Conservation (phyloP, 2,888 invertebrate genomes). For the Syritta pipiens region DNA sequence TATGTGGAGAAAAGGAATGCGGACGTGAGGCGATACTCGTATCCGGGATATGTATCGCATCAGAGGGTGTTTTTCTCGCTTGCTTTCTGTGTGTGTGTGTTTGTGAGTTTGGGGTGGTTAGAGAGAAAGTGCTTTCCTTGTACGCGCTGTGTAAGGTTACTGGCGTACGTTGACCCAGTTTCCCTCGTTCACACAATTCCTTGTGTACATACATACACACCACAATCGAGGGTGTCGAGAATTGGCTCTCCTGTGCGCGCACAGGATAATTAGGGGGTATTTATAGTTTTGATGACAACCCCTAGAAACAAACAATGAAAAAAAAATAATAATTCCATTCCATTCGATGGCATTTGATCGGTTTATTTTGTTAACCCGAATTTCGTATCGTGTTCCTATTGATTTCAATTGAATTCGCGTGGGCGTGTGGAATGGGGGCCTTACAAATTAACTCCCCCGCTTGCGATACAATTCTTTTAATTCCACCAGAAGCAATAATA, state of each 20-base stretch:
- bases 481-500: slow-evolving; percentile 13
- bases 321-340: too few relatives aligned
- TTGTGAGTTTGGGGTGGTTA: slow-evolving; percentile 51
- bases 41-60: slow-evolving; percentile 32
- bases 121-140: slow-evolving; percentile 68
- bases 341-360: slow-evolving; percentile 31
- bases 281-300: slow-evolving; percentile 30
- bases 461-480: slow-evolving; percentile 30
- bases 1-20: slow-evolving; percentile 54
- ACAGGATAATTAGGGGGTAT: slow-evolving; percentile 42
- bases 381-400: slow-evolving; percentile 3
- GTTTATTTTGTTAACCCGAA: slow-evolving; percentile 50
- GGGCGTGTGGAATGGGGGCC: not conserved
- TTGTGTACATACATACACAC: not conserved
- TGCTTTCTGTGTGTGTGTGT: slow-evolving; percentile 5
- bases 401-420: slow-evolving; percentile 12
- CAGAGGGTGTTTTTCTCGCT: not conserved
- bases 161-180: slow-evolving; percentile 57
- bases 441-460: slow-evolving; percentile 6
- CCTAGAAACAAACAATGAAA: slow-evolving; percentile 5
- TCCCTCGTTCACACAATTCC: slow-evolving; percentile 8
- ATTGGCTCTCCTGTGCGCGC: slow-evolving; percentile 30
- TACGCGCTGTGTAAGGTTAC: slow-evolving; percentile 68
- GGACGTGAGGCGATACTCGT: slow-evolving; percentile 69
- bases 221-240: too few relatives aligned